phyloP scores from a whole-genome alignment of 2,113 vertebrate species.

The Carollia perspicillata region DNA sequence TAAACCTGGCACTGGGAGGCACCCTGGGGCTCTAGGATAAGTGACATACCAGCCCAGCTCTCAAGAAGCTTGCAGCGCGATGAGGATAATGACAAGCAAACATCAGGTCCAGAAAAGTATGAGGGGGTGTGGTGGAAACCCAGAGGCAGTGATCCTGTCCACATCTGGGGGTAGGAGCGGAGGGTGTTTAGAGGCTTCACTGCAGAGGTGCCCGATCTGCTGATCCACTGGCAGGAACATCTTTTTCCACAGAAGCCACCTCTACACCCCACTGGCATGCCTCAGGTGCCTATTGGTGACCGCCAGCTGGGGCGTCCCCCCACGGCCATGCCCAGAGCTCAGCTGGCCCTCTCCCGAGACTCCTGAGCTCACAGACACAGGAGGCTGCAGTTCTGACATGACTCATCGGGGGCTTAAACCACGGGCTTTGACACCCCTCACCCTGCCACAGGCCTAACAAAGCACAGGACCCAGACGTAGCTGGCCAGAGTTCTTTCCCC shows the following conservation, averaged over 20 bases:
- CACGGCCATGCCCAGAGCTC: rapidly evolving
- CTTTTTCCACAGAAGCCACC: not conserved
- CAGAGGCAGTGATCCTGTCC: not conserved
- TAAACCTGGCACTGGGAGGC: not conserved
- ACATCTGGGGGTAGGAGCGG: too few relatives aligned
- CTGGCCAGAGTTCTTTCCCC: not conserved
- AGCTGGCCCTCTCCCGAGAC: not conserved
- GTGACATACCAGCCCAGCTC: too few relatives aligned
- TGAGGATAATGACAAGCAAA: rapidly evolving
- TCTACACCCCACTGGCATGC: rapidly evolving
- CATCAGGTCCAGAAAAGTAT: not conserved
- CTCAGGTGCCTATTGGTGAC: not conserved
- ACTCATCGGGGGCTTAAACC: not conserved
- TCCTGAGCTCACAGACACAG: not conserved
- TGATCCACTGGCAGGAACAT: not conserved
- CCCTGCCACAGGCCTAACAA: too few relatives aligned
- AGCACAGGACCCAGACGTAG: not conserved
- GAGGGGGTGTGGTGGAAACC: not conserved
- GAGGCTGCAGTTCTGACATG: not conserved
- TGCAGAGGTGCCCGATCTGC: rapidly evolving
- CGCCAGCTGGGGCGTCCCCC: not conserved
- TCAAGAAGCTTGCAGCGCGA: not conserved
- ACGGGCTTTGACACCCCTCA: not conserved
- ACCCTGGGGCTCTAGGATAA: rapidly evolving
- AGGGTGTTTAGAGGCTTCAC: not conserved